Percentiles rank a stretch among this genome's conserved stretches.
phyloP scores from a whole-genome alignment of 2,113 vertebrate genomes.

The Nanorana parkeri region DNA sequence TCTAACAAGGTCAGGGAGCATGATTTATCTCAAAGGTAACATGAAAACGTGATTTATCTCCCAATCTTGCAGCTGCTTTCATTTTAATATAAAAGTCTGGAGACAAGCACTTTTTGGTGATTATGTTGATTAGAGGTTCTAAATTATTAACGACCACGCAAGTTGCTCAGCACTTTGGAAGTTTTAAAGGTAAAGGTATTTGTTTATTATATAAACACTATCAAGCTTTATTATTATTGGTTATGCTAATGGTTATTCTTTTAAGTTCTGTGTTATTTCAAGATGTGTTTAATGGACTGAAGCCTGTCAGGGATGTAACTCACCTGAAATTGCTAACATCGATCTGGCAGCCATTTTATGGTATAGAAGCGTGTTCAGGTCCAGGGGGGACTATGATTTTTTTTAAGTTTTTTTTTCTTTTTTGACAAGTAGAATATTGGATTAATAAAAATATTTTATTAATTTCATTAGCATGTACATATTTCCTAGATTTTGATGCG shows the following conservation, averaged over 20 bases:
- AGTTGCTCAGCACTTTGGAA: conserved; percentile 17
- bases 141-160: conserved; percentile 22
- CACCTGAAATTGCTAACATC: conserved; percentile 14
- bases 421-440: not conserved
- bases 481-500: no score
- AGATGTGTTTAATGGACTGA: conserved; percentile 22
- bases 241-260: not conserved
- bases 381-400: not conserved
- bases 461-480: not conserved
- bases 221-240: not conserved
- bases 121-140: conserved; percentile 37
- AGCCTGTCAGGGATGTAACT: conserved; percentile 18
- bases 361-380: not conserved
- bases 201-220: not conserved
- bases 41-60: conserved; percentile 28
- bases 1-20: conserved; percentile 41
- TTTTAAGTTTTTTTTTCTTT: not conserved
- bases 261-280: conserved; percentile 19
- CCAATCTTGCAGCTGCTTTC: not conserved
- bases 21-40: conserved; percentile 54
- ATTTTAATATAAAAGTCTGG: not conserved
- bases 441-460: not conserved
- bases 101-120: conserved; percentile 32
- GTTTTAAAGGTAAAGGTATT: not conserved
- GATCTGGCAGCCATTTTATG: conserved; percentile 11